Evolutionary conservation across 2,888 invertebrate genomes (phyloP).

Genomic region (Glaucopsyche alexis): DNA sequence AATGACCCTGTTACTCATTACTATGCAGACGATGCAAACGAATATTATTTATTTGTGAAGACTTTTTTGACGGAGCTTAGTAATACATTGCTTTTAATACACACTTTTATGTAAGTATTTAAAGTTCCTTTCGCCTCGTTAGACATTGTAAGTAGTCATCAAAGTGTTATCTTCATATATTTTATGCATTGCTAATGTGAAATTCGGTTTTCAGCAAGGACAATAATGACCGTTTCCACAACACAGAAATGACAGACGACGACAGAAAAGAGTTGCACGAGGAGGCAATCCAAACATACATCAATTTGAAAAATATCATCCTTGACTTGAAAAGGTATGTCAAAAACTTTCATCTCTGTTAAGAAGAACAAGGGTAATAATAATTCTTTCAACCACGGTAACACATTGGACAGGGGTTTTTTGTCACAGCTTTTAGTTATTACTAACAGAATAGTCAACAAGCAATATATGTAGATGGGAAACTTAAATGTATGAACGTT

Average conservation of each 20-base stretch:
- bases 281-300: conserved; percentile 40
- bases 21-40: conserved; percentile 40
- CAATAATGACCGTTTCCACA: conserved; percentile 37
- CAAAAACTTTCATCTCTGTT: not conserved
- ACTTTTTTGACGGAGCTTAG: conserved; percentile 49
- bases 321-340: not conserved
- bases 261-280: conserved; percentile 36
- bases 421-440: too few species aligned
- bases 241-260: conserved; percentile 38
- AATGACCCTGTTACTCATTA: not conserved
- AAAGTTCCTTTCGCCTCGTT: not conserved
- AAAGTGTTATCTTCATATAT: too few species aligned
- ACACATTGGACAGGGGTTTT: too few species aligned
- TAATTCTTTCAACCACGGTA: too few species aligned
- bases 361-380: too few species aligned
- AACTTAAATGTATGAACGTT: too few species aligned
- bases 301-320: conserved; percentile 45
- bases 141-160: too few species aligned
- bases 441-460: too few species aligned
- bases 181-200: conserved; percentile 35
- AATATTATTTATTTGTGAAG: conserved; percentile 44
- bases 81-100: conserved; percentile 44
- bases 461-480: too few species aligned
- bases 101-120: conserved; percentile 55
- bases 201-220: conserved; percentile 38